phyloP scores from a whole-genome alignment of 2,113 vertebrate species.

The Craseonycteris thonglongyai region DNA sequence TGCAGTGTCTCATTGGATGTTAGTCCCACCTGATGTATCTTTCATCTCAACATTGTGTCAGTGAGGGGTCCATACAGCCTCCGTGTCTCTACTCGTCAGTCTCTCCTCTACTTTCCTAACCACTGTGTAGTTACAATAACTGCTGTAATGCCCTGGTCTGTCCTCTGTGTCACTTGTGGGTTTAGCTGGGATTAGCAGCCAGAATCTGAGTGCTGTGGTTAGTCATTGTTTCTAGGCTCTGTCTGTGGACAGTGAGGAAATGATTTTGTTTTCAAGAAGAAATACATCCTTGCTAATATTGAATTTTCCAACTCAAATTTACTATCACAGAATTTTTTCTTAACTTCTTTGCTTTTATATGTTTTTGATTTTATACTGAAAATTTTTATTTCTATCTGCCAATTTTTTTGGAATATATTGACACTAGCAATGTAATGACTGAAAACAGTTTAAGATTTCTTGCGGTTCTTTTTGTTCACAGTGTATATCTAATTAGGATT shows the following conservation, averaged over 20 bases:
- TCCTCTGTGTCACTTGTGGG: background rate
- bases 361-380: background rate
- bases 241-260: background rate
- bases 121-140: fast-evolving
- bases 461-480: background rate
- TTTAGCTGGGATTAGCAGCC: background rate
- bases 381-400: background rate
- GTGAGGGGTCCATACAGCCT: fast-evolving
- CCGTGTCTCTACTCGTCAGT: fast-evolving
- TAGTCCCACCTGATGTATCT: fast-evolving
- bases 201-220: background rate
- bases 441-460: background rate
- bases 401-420: background rate
- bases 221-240: background rate
- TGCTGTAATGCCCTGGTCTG: background rate
- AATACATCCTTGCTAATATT: background rate
- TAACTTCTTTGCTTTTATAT: background rate
- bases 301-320: background rate
- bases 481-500: background rate
- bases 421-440: background rate
- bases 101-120: background rate
- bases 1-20: too few relatives aligned
- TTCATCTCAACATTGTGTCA: background rate
- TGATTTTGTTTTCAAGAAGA: background rate
- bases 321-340: background rate